A percentile compares a stretch with the other conserved stretches of the same genome.
These are phyloP conservation scores for Drosophila pandora DNA, from an alignment of 1,140 invertebrate genomes.

Conservation along the genomic window DNA sequence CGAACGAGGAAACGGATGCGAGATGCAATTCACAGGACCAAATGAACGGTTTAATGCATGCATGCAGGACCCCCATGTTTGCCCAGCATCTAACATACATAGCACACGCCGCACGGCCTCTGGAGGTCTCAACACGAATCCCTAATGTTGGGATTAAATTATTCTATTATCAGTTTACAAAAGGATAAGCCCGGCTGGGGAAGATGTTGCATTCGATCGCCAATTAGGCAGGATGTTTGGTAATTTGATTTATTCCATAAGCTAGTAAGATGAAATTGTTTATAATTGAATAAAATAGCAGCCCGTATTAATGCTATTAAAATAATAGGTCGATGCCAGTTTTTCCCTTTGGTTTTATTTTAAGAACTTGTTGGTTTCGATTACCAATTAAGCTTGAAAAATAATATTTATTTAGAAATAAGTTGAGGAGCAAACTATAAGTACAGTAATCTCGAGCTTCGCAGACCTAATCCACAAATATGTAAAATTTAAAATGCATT, in stretches of 20 bases:
- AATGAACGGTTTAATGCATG: conserved; percentile 67
- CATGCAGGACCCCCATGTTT: conserved; percentile 23
- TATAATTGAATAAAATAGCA: conserved; percentile 10
- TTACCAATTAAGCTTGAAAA: too few species aligned
- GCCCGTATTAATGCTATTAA: neutral
- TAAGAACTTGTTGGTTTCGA: neutral
- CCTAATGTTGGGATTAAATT: conserved; percentile 26
- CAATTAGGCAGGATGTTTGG: conserved; percentile 13
- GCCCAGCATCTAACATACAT: conserved; percentile 21
- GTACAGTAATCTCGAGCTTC: too few species aligned
- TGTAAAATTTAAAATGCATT: neutral
- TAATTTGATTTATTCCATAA: conserved; percentile 11
- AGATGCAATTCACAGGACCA: conserved; percentile 66
- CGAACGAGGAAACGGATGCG: conserved; percentile 47
- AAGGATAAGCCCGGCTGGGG: conserved; percentile 1
- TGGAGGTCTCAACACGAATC: neutral
- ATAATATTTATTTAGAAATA: too few species aligned
- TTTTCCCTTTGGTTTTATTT: neutral
- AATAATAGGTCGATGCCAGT: too few species aligned
- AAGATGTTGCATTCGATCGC: neutral
- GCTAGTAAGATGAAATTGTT: neutral
- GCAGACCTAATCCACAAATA: too few species aligned
- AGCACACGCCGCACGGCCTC: conserved; percentile 4
- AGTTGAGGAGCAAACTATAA: too few species aligned
- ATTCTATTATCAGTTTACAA: conserved; percentile 48